These are phyloP conservation scores for Equus przewalskii DNA, from an alignment of 2,113 vertebrate genomes.

Conservation along the genomic window DNA sequence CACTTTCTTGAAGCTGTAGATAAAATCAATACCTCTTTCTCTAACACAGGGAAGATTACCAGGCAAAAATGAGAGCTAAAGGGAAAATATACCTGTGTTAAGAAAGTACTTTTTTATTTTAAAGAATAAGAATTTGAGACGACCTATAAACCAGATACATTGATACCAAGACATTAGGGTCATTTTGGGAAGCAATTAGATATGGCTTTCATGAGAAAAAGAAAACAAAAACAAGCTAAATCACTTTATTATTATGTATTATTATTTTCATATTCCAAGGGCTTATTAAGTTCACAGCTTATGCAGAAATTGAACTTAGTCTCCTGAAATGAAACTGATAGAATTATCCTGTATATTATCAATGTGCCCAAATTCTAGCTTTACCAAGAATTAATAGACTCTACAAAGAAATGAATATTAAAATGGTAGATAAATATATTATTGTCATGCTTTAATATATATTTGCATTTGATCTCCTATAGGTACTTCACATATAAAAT, in stretches of 20 bases:
- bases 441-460: neutral
- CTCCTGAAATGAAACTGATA: neutral
- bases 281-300: neutral
- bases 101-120: neutral
- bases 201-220: neutral
- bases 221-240: neutral
- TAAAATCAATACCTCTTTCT: conserved; percentile 3
- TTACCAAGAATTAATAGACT: conserved; percentile 31
- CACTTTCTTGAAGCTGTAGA: neutral
- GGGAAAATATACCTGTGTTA: neutral
- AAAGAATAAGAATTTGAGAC: conserved; percentile 22
- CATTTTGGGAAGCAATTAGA: conserved; percentile 58
- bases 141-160: neutral
- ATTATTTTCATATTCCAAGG: neutral
- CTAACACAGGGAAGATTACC: neutral
- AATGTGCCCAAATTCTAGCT: neutral
- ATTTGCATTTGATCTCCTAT: neutral
- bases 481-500: neutral
- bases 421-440: neutral
- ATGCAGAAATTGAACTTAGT: neutral
- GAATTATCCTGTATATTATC: neutral
- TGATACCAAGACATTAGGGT: neutral
- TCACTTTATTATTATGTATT: neutral
- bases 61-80: neutral
- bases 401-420: neutral